Conservation (phyloP, 23 tunicate species). For the Trididemnum nubilum region DNA sequence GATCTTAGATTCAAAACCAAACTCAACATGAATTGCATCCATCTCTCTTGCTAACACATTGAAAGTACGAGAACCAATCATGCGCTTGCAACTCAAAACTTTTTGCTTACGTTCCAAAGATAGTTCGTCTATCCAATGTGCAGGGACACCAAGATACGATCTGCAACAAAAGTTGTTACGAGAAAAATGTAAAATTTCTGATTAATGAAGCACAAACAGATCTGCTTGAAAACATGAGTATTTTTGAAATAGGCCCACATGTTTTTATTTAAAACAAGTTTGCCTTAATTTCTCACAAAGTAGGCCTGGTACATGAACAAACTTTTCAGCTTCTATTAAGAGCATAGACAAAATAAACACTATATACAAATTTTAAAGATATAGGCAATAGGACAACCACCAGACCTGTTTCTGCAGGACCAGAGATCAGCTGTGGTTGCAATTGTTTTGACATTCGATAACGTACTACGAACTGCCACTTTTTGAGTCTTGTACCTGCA, state of each 20-base stretch:
- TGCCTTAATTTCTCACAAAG: background rate
- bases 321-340: background rate
- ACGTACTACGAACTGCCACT: background rate
- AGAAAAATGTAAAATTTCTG: background rate
- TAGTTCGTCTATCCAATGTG: conserved; percentile 8
- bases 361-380: background rate
- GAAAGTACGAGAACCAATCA: background rate
- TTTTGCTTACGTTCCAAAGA: background rate
- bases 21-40: conserved; percentile 17
- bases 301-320: too few species aligned
- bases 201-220: too few species aligned
- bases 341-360: background rate
- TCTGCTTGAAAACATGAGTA: too few species aligned
- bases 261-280: too few species aligned
- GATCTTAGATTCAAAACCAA: background rate
- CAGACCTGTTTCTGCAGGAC: conserved; percentile 8
- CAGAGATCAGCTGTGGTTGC: conserved; percentile 13
- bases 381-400: too few species aligned
- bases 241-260: too few species aligned
- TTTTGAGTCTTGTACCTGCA: background rate
- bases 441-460: background rate
- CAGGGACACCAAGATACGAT: conserved; percentile 7
- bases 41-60: conserved; percentile 13
- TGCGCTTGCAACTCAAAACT: conserved; percentile 16
- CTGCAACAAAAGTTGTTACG: background rate